Percentiles rank a stretch among this genome's conserved stretches.
These are phyloP conservation scores for Coendou prehensilis DNA, from an alignment of 2,797 vertebrate genomes.

Conservation along the genomic window DNA sequence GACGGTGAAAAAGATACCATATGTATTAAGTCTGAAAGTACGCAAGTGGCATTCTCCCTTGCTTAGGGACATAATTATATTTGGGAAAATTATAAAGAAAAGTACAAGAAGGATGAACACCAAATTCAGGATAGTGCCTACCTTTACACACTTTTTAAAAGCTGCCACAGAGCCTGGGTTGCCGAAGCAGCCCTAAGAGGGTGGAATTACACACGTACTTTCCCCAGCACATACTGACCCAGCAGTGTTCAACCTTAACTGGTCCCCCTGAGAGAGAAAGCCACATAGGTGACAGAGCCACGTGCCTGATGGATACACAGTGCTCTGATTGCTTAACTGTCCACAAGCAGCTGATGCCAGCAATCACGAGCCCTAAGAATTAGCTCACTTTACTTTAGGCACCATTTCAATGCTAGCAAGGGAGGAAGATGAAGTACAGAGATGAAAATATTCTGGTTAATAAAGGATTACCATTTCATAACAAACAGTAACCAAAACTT, in stretches of 20 bases:
- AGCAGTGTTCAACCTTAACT: background rate
- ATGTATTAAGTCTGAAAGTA: conserved; percentile 33
- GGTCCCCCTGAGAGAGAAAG: background rate
- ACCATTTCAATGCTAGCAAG: background rate
- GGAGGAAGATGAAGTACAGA: background rate
- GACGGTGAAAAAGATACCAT: background rate
- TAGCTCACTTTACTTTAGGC: conserved; percentile 10
- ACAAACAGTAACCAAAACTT: conserved; percentile 38
- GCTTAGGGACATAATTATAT: background rate
- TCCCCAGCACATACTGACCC: background rate
- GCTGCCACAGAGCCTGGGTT: background rate
- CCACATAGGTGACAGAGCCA: background rate
- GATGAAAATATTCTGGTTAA: background rate
- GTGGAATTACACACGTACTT: background rate
- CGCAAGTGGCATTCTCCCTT: conserved; percentile 36
- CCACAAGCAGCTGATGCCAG: background rate
- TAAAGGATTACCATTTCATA: conserved; percentile 42
- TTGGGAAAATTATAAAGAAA: conserved; percentile 41
- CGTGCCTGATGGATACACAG: background rate
- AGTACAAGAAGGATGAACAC: conserved; percentile 8
- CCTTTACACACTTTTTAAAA: conserved; percentile 31
- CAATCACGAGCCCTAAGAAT: conserved; percentile 10
- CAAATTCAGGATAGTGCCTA: conserved; percentile 20
- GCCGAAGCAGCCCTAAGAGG: background rate
- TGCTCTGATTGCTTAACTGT: background rate